Conservation (phyloP, 2,797 vertebrate genomes). For the Cirrhinus mrigala region DNA sequence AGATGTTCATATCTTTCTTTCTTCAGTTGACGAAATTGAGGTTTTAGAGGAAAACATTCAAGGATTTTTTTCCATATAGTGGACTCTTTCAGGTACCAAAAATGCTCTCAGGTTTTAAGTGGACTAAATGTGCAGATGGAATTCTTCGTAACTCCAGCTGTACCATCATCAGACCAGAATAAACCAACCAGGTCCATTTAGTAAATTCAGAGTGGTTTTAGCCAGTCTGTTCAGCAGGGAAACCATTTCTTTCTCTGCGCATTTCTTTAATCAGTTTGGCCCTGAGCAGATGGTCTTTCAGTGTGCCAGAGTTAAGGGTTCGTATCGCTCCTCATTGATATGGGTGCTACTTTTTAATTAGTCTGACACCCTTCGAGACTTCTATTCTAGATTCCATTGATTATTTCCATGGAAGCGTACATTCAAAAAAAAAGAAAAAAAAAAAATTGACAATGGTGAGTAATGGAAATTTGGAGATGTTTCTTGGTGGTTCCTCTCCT, state of each 20-base stretch:
- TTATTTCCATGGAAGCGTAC: slow-evolving; percentile 18
- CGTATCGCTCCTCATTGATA: slow-evolving; percentile 18
- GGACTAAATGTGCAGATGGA: not conserved
- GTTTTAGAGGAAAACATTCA: too few relatives aligned
- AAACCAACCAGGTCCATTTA: not conserved
- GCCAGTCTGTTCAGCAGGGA: not conserved
- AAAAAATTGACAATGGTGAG: slow-evolving; percentile 9
- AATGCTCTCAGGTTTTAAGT: not conserved
- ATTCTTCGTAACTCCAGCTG: not conserved
- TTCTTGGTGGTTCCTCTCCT: slow-evolving; percentile 7
- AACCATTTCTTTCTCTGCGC: not conserved
- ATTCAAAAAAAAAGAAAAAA: not conserved
- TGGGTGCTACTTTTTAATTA: slow-evolving; percentile 43
- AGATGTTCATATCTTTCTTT: too few relatives aligned
- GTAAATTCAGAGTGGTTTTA: not conserved
- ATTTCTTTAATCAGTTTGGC: slow-evolving; percentile 12
- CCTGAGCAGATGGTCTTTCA: slow-evolving; percentile 26
- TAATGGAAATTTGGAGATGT: slow-evolving; percentile 10
- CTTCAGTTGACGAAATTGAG: too few relatives aligned
- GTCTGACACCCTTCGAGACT: slow-evolving; percentile 10
- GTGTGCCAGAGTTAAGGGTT: slow-evolving; percentile 20
- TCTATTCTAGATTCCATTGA: slow-evolving; percentile 28
- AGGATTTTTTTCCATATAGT: too few relatives aligned
- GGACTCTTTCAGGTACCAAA: not conserved
- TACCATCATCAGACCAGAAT: not conserved